Conservation (phyloP, 2,888 invertebrate genomes). For the Cinara cedri region DNA sequence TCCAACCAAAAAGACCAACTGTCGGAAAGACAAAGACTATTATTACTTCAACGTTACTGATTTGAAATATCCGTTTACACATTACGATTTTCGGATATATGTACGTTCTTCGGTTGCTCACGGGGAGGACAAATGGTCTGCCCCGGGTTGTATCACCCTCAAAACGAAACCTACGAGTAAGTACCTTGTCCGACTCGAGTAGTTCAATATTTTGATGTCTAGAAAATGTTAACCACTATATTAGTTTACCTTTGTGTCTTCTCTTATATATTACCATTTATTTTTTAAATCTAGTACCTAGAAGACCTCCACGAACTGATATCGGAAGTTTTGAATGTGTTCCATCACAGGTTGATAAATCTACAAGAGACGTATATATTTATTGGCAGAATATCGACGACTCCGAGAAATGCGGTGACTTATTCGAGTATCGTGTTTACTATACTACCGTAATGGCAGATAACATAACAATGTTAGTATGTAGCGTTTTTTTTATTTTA, state of each 20-base stretch:
- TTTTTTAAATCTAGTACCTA: constrained; percentile 40
- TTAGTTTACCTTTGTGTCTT: too few relatives aligned
- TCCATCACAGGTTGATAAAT: background rate
- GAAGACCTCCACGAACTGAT: constrained; percentile 70
- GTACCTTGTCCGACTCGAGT: constrained; percentile 11
- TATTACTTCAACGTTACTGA: constrained; percentile 65
- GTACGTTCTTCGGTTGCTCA: constrained; percentile 68
- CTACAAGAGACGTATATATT: background rate
- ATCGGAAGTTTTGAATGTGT: constrained; percentile 74
- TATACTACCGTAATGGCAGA: background rate
- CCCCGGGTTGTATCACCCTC: constrained; percentile 69
- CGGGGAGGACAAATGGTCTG: constrained; percentile 74
- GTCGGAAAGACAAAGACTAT: constrained; percentile 1
- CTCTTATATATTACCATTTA: too few relatives aligned
- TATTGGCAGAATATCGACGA: too few relatives aligned
- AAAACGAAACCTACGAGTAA: constrained; percentile 66
- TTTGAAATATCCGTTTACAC: constrained; percentile 71
- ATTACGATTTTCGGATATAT: constrained; percentile 76
- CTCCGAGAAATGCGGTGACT: too few relatives aligned
- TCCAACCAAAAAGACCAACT: background rate
- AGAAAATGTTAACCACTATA: too few relatives aligned
- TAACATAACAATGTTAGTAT: background rate
- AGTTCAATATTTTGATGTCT: too few relatives aligned
- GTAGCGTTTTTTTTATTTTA: background rate
- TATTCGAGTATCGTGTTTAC: background rate